Percentiles rank a stretch among this genome's conserved stretches.
Conservation (phyloP, 1,140 invertebrate species). For the Metaphire vulgaris region DNA sequence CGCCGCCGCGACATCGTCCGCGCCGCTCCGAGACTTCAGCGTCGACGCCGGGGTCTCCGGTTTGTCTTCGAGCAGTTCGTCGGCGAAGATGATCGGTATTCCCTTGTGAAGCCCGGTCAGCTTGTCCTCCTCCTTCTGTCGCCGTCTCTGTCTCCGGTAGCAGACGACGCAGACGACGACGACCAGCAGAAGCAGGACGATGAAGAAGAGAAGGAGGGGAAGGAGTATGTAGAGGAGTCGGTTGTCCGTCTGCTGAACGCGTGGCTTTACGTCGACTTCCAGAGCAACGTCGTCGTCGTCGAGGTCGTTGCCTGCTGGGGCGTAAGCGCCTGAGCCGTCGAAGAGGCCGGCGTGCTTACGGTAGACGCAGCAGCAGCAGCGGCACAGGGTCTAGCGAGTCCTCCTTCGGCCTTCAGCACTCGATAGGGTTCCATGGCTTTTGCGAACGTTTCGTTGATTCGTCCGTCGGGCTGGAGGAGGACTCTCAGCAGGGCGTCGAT, state of each 20-base stretch:
- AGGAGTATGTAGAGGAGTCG: constrained; percentile 69
- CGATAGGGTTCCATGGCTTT: constrained; percentile 68
- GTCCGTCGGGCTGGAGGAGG: constrained; percentile 54
- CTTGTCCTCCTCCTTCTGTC: background rate
- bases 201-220: constrained; percentile 80
- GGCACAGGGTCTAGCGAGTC: no score
- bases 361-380: no score
- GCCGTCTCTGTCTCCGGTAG: constrained; percentile 15
- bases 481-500: constrained; percentile 65
- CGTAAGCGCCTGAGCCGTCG: no score
- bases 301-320: no score
- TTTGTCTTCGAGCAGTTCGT: constrained; percentile 62
- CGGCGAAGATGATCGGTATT: constrained; percentile 84
- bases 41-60: background rate
- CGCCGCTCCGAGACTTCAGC: background rate
- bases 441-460: constrained; percentile 58
- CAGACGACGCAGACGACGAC: constrained; percentile 83
- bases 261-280: background rate
- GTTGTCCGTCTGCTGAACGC: background rate
- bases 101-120: constrained; percentile 49
- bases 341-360: no score
- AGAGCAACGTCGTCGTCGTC: background rate
- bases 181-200: constrained; percentile 77
- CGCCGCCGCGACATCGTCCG: background rate
- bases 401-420: constrained; percentile 65